phyloP scores from a whole-genome alignment of 1,140 invertebrate species.

The Zaprionus vittiger region DNA sequence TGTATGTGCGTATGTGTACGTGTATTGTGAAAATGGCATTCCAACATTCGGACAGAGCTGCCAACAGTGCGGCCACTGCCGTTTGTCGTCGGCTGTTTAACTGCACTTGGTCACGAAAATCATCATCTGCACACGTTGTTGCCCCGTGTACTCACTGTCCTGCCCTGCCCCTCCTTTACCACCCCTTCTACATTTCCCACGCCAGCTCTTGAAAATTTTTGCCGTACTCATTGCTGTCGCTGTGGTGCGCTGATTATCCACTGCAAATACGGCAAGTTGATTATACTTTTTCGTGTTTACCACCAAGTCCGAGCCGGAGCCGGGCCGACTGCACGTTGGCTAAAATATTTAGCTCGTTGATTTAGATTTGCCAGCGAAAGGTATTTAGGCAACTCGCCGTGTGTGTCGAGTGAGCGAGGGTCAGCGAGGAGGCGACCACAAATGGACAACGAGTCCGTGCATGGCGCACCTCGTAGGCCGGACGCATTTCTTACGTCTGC shows the following conservation, averaged over 20 bases:
- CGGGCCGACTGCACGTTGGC: slow-evolving; percentile 53
- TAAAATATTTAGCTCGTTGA: slow-evolving; percentile 82
- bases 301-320: slow-evolving; percentile 30
- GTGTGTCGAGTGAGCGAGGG: background rate
- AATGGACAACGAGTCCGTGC: slow-evolving; percentile 59
- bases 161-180: background rate
- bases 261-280: slow-evolving; percentile 80
- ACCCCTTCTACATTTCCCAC: background rate
- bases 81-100: slow-evolving; percentile 77
- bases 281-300: slow-evolving; percentile 81
- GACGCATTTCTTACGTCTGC: slow-evolving; percentile 61
- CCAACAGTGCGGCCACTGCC: slow-evolving; percentile 52
- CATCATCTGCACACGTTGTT: slow-evolving; percentile 61
- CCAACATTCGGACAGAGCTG: slow-evolving; percentile 48
- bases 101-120: slow-evolving; percentile 82
- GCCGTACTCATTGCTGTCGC: slow-evolving; percentile 26
- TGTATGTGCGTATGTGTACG: slow-evolving; percentile 10
- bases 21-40: slow-evolving; percentile 37
- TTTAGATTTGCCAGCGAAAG: slow-evolving; percentile 78
- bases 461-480: slow-evolving; percentile 45
- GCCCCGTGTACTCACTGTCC: background rate
- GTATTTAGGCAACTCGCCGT: slow-evolving; percentile 67
- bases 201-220: background rate
- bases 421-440: slow-evolving; percentile 41
- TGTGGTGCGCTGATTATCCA: slow-evolving; percentile 72